Conservation (phyloP, 1,140 invertebrate genomes). For the Heliconius congener region DNA sequence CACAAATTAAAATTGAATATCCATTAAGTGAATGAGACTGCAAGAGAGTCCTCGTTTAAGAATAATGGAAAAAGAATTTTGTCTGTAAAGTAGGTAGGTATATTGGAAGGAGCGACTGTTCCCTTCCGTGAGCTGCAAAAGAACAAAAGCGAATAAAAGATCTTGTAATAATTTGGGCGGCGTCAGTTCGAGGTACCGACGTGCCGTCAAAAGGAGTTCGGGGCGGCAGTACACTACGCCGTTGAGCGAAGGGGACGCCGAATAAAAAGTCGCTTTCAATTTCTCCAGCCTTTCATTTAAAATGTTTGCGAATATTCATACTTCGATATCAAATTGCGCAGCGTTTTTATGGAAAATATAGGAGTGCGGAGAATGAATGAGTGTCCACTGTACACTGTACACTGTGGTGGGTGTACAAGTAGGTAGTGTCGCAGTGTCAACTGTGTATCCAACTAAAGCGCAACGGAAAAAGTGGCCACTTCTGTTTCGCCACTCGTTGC, state of each 20-base stretch:
- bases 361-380: too few relatives aligned
- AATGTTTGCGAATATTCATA: constrained; percentile 19
- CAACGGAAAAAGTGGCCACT: constrained; percentile 6
- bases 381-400: too few relatives aligned
- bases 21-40: constrained; percentile 22
- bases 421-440: not conserved
- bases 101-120: not conserved
- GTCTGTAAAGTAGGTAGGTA: not conserved
- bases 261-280: constrained; percentile 4
- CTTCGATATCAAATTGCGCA: not conserved
- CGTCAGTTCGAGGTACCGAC: not conserved
- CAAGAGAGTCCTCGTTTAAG: constrained; percentile 11
- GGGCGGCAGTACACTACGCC: not conserved
- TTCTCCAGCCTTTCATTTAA: constrained; percentile 8
- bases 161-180: constrained; percentile 17
- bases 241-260: not conserved
- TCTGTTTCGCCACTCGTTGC: constrained; percentile 2
- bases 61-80: constrained; percentile 22
- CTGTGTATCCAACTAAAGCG: constrained; percentile 3
- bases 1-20: constrained; percentile 27
- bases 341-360: not conserved
- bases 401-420: not conserved
- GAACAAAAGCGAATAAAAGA: constrained; percentile 17
- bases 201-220: not conserved
- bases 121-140: not conserved